phyloP scores from a whole-genome alignment of 2,113 vertebrate genomes.

The Ctenodactylus gundi region DNA sequence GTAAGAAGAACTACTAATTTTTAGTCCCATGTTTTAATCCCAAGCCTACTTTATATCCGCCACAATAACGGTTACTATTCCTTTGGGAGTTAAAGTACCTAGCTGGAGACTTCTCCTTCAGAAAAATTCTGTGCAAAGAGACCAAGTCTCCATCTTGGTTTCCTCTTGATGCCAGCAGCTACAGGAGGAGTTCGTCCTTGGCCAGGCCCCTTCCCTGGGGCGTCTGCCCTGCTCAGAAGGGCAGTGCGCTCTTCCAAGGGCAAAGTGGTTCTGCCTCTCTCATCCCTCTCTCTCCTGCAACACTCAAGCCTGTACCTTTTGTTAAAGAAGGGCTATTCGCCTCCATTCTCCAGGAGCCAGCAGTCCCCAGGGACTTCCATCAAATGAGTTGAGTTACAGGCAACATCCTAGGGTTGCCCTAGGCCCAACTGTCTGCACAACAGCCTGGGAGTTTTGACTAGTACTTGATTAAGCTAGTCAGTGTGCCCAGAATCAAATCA shows the following conservation, averaged over 20 bases:
- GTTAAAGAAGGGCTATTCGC: too few species aligned
- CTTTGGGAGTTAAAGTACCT: too few species aligned
- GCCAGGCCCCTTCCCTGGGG: too few species aligned
- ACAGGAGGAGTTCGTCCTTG: neutral
- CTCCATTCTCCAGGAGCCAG: too few species aligned
- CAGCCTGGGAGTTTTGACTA: neutral
- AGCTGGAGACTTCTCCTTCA: neutral
- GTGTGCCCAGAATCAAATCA: neutral
- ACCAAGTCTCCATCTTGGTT: neutral
- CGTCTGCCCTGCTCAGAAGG: neutral
- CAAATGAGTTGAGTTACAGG: rapidly evolving
- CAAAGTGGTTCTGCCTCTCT: too few species aligned
- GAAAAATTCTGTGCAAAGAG: neutral
- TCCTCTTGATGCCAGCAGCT: neutral
- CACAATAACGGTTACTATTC: too few species aligned
- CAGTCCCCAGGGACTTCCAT: too few species aligned
- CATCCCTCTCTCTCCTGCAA: neutral
- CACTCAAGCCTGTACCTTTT: neutral
- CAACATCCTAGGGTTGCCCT: neutral
- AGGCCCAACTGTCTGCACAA: neutral
- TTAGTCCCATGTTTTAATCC: too few species aligned
- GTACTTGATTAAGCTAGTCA: neutral
- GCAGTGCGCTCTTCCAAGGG: too few species aligned
- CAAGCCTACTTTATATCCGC: too few species aligned
- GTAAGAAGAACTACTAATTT: too few species aligned